Conservation (phyloP, 2,888 invertebrate species). For the Ctena decussata region DNA sequence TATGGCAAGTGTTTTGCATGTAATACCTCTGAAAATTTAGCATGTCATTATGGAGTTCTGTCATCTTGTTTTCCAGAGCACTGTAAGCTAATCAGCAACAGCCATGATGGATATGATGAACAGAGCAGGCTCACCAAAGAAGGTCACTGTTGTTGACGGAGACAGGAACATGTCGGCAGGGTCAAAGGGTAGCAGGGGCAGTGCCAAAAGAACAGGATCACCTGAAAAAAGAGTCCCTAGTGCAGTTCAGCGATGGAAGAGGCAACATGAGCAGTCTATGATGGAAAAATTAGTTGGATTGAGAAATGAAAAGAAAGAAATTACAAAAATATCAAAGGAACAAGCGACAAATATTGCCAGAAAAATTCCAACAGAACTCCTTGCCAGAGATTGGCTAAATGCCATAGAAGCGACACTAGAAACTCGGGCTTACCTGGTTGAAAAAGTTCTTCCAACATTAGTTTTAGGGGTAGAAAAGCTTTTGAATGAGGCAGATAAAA, state of each 20-base stretch:
- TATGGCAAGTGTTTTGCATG: too few species aligned
- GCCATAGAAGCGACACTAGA: slow-evolving; percentile 83
- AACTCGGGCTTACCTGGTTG: slow-evolving; percentile 84
- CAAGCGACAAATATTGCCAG: slow-evolving; percentile 82
- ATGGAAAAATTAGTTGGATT: slow-evolving; percentile 83
- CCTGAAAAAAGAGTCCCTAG: slow-evolving; percentile 76
- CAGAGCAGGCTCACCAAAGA: slow-evolving; percentile 57
- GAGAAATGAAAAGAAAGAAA: slow-evolving; percentile 81
- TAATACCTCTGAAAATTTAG: too few species aligned
- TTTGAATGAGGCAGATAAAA: slow-evolving; percentile 84
- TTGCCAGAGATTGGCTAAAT: slow-evolving; percentile 85
- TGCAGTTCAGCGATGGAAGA: slow-evolving; percentile 82
- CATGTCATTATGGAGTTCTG: too few species aligned
- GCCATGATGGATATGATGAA: slow-evolving; percentile 64
- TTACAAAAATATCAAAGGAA: slow-evolving; percentile 77
- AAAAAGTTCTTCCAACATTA: slow-evolving; percentile 86
- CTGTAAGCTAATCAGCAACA: too few species aligned
- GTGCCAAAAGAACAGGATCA: slow-evolving; percentile 56
- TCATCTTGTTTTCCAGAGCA: too few species aligned
- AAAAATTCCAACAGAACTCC: slow-evolving; percentile 85
- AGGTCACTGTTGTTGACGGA: slow-evolving; percentile 64
- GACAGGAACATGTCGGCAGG: slow-evolving; percentile 41
- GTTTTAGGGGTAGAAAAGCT: slow-evolving; percentile 87
- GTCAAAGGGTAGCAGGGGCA: slow-evolving; percentile 42
- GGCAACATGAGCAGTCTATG: slow-evolving; percentile 84